Evolutionary conservation across 2,797 vertebrate species (phyloP), one percentile per base, ranked within the genome.

Genomic region (Crax fasciolata): DNA sequence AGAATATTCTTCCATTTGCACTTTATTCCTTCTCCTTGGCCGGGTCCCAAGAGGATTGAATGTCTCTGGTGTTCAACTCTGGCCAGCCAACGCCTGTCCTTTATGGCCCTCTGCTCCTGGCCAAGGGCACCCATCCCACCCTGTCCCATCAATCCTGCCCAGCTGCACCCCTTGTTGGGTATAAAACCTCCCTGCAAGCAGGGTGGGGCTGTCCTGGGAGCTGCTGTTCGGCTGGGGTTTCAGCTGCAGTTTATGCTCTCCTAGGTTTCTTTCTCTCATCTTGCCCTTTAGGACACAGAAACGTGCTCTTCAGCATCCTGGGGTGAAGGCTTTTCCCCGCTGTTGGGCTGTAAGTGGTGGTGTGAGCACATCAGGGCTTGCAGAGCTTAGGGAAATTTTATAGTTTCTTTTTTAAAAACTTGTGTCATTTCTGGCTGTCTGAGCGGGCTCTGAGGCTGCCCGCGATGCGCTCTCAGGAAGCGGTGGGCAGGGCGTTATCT

Each of bases 301-400:
- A 51, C 1, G 4, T 1, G 14, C 13, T 46, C 7, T 46, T 51
- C 8, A 17, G 25, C 65, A 30, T n/a, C 25, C 9, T 11, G 28
- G 24, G 57, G 9, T 21, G 58, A 68, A 66, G 41, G 23, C 43
- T 73, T 79, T 16, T 61, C 41, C 41, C 9, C 24, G 49, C 54
- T 49, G 35, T 11, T 65, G 19, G 30, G 54, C 28, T 49, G 0
- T 10, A 25, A 74, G 32, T 0, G 12, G 71, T 4, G 21, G 8
- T 1, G 1, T 39, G 49, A 74, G 61, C 13, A 6, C 57, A 58
- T 27, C 8, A 9, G 39, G 65, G 24, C 58, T 89, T 70, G 46
- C 13, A 38, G 28, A 51, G 25, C 51, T 58, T 4, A 1, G 14
- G 49, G 54, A 38, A 39, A 23, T n/a, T 58, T 52, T 85, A 14